Base-by-base conservation (phyloP, 2,113 vertebrate genomes). In the Campylomormyrus numenius region DNA sequence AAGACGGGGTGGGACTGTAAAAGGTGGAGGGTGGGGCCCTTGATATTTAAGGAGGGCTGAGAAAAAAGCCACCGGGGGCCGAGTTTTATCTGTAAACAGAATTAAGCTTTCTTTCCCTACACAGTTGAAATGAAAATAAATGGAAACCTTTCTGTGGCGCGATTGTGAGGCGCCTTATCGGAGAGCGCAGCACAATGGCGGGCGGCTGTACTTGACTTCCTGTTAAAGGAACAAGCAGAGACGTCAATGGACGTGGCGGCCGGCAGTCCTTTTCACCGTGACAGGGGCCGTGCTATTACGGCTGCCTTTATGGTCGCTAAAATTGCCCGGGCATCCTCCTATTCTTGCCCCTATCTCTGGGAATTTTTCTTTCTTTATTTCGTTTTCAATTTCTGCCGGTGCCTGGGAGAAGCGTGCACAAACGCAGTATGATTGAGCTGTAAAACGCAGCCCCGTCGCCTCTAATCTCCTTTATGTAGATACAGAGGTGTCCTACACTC, bases 341-440 rank as follows among this genome's bases (percentile, higher is more conserved):
- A 97, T 98, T 97, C 97, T 97, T 96, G 92, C 96, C 95, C 95
- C 96, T 97, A 97, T 97, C 97, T 97, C 95, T 92, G 94, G 93
- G 95, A 94, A 93, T 92, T 92, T 91, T 92, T 96, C 96, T 96
- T 96, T 96, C 93, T 97, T 97, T 97, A 97, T 97, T 97, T 97
- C 96, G 97, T 97, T 98, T 99, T 99, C 97, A 98, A 97, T 99
- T 96, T 98, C 95, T 95, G 94, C 96, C 96, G 93, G 96, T 95
- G 97, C 97, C 96, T 93, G 98, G 83, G 97, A 99, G 99, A 99
- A 99, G 98, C 97, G 94, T 95, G 93, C 96, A 96, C 96, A 97
- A 97, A 98, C 96, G 97, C 97, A 96, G 96, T 97, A 97, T 98
- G 98, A 99, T 99, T 98, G 98, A 99, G 98, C 96, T 98, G 97